A percentile compares a stretch with the other conserved stretches of the same genome.
These are phyloP conservation scores for Caenorhabditis auriculariae DNA, from an alignment of 2,888 invertebrate species.

Conservation along the genomic window DNA sequence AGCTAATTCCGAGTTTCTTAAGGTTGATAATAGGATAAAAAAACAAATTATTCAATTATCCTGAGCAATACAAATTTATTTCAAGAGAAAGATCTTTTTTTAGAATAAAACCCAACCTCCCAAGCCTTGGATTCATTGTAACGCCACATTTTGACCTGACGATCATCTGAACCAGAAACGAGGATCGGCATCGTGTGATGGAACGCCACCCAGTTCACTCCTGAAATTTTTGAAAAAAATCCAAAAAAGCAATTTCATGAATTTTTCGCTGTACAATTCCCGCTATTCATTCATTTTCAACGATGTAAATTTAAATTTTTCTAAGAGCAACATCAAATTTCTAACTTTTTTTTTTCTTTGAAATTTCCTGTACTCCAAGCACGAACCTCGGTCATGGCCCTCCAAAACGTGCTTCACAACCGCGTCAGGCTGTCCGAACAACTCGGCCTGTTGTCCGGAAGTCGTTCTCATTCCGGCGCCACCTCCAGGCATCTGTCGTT, in stretches of 20 bases:
- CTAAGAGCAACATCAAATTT: no score
- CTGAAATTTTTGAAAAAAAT: conserved; percentile 67
- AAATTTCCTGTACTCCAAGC: no score
- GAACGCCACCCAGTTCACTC: conserved; percentile 98
- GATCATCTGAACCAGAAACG: conserved; percentile 96
- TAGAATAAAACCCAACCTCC: no score
- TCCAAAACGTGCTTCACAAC: conserved; percentile 67
- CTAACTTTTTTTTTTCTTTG: no score
- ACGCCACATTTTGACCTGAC: conserved; percentile 94
- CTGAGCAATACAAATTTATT: background rate
- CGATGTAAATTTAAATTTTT: no score
- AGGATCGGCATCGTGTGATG: conserved; percentile 91
- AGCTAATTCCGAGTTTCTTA: no score
- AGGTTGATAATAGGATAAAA: no score
- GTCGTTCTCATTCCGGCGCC: conserved; percentile 70
- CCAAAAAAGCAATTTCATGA: no score
- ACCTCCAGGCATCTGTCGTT: conserved; percentile 94
- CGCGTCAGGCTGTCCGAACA: conserved; percentile 77
- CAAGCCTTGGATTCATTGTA: conserved; percentile 76
- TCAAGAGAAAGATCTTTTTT: no score
- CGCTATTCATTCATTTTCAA: no score
- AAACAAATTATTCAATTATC: no score
- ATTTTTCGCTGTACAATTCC: no score
- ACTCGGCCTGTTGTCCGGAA: conserved; percentile 74
- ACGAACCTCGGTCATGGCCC: conserved; percentile 77